These are phyloP conservation scores for Lasioglossum morio DNA, from an alignment of 2,888 invertebrate genomes.

Conservation along the genomic window DNA sequence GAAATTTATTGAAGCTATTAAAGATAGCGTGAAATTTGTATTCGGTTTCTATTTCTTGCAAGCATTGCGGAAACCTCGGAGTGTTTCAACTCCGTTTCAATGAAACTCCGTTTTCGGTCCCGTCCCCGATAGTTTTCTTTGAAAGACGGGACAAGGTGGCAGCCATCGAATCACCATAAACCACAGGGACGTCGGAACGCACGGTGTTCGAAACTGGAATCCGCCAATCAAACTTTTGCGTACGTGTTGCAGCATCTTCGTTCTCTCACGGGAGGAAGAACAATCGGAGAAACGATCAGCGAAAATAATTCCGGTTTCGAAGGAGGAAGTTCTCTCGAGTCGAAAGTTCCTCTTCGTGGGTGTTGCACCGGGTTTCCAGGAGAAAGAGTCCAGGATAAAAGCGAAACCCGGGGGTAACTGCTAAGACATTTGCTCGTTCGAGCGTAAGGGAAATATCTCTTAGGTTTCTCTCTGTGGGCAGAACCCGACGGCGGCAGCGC, in stretches of 20 bases:
- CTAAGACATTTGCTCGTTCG: conserved; percentile 54
- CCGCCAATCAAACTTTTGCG: conserved; percentile 33
- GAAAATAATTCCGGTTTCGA: conserved; percentile 29
- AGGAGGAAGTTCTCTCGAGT: conserved; percentile 18
- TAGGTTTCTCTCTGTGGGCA: conserved; percentile 37
- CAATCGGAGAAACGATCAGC: conserved; percentile 21
- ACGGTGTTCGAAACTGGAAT: neutral
- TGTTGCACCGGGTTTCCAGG: conserved; percentile 43
- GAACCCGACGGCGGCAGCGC: neutral
- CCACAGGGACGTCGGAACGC: conserved; percentile 6
- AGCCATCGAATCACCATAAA: conserved; percentile 9
- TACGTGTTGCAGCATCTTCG: neutral
- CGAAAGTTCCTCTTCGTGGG: conserved; percentile 31
- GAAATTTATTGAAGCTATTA: neutral
- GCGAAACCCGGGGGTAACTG: conserved; percentile 46
- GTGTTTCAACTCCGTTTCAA: neutral
- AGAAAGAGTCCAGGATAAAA: neutral
- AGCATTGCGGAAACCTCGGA: no score
- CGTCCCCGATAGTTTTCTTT: neutral
- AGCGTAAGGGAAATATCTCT: conserved; percentile 62
- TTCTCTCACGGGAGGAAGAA: conserved; percentile 1
- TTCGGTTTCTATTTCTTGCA: no score
- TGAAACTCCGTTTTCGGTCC: neutral
- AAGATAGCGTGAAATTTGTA: no score
- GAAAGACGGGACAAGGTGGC: neutral